Base-by-base conservation (phyloP, 2,113 vertebrate species). In the Blennius ocellaris region DNA sequence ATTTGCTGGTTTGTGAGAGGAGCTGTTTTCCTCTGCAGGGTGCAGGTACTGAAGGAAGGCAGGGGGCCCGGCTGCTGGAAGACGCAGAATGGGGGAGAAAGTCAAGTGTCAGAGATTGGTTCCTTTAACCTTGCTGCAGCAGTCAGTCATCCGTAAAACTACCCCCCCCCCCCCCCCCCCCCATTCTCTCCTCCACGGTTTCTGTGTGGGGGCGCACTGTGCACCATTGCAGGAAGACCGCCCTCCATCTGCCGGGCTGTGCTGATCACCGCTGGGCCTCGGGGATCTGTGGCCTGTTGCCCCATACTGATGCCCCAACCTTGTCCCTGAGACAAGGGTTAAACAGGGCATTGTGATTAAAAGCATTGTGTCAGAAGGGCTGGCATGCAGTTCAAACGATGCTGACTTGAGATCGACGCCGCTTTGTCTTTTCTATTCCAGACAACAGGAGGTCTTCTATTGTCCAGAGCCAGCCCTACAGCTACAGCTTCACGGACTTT, bases 111-210 rank as follows among this genome's bases (percentile, higher is more conserved):
- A 90, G 83, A 80, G 66, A 81, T 75, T 83, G 67, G 70, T 78
- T 81, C 61, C 44, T 43, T 85, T 80, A 90, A 87, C 81, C 80
- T 81, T 83, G 76, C 77, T 62, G 82, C 75, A 69, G 84, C 75
- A 83, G 68, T 79, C 82, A 90, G 37, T 84, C 84, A 90, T 78
- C 88, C 76, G 71, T 81, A 74, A 85, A 89, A 83, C 77, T 67
- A 48, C 74, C 40, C 70, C 30, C 68, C 17, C 49, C 2, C 12
- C 58, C 53, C 52, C 11, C 56, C 36, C 54, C 55, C 55, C 47
- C 17, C n/a, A n/a, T n/a, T 52, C 63, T 37, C 38, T 50, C 74
- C 30, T 38, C 43, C 15, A 40, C 7, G 0, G 61, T 53, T 47
- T 69, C 57, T 30, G 43, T 53, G 16, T 14, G 61, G 54, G 45